A percentile compares a stretch with the other conserved stretches of the same genome.
These are phyloP conservation scores for Morelia viridis DNA, from an alignment of 2,797 vertebrate species.

Conservation along the genomic window DNA sequence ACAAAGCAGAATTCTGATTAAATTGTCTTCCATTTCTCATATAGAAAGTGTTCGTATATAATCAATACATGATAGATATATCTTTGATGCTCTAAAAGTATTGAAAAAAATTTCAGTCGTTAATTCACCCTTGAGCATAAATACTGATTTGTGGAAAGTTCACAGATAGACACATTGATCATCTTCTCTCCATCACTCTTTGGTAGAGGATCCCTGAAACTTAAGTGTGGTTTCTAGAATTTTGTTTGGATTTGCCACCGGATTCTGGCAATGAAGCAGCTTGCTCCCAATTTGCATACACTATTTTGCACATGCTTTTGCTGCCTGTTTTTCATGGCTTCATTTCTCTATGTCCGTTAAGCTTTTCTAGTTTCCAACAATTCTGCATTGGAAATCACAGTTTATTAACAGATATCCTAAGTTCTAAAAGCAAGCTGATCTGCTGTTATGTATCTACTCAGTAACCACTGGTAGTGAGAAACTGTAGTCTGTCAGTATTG, in stretches of 20 bases:
- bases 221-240: neutral
- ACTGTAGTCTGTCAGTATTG: neutral
- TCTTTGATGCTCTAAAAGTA: neutral
- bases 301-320: too few relatives aligned
- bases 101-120: neutral
- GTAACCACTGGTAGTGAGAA: neutral
- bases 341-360: too few relatives aligned
- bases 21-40: neutral
- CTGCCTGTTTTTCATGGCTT: too few relatives aligned
- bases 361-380: too few relatives aligned
- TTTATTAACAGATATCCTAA: neutral
- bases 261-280: neutral
- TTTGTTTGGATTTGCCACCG: neutral
- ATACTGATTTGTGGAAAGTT: neutral
- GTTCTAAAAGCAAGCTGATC: neutral
- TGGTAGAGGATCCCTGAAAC: neutral
- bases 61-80: neutral
- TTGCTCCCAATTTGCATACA: neutral
- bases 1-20: conserved; percentile 33
- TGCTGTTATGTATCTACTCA: neutral
- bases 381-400: too few relatives aligned
- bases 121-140: neutral
- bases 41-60: neutral
- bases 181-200: neutral
- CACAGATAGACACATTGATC: neutral